A percentile compares a stretch with the other conserved stretches of the same genome.
Evolutionary conservation across 2,888 invertebrate genomes (phyloP).

Genomic region (Cosmia trapezina): DNA sequence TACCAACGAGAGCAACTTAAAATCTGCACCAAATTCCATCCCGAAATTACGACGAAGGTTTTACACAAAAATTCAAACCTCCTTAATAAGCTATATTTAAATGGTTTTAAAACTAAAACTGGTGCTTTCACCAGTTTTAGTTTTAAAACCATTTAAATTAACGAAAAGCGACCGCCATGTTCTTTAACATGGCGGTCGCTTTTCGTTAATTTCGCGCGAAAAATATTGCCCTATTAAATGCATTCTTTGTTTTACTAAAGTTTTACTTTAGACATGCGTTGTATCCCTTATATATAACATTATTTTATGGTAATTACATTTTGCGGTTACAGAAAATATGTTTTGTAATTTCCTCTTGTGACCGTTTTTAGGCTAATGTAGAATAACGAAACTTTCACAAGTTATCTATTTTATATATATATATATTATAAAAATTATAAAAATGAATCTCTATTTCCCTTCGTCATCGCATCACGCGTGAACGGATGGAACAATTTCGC

Average conservation of each 20-base stretch:
- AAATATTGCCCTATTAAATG: constrained; percentile 53
- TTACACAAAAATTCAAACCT: constrained; percentile 73
- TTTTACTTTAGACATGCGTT: constrained; percentile 27
- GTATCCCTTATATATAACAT: not conserved
- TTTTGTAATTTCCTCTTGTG: constrained; percentile 3
- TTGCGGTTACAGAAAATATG: constrained; percentile 5
- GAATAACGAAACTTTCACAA: not conserved
- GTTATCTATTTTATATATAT: too few species aligned
- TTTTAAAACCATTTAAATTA: too few species aligned
- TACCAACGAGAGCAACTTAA: constrained; percentile 41
- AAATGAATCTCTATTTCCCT: too few species aligned
- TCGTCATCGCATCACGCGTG: too few species aligned
- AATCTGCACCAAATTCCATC: constrained; percentile 64
- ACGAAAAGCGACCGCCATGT: constrained; percentile 57
- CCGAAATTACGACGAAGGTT: constrained; percentile 68
- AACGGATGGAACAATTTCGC: too few species aligned
- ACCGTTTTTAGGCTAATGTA: not conserved
- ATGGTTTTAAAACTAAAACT: constrained; percentile 60
- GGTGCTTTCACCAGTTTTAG: too few species aligned
- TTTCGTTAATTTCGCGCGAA: constrained; percentile 65
- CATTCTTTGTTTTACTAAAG: constrained; percentile 48
- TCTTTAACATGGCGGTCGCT: constrained; percentile 49
- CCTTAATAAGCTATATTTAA: constrained; percentile 76
- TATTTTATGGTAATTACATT: constrained; percentile 40
- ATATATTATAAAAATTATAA: too few species aligned